Percentiles rank a stretch among this genome's conserved stretches.
Conservation (phyloP, 1,140 invertebrate species). For the Lepidotrigona ventralis region DNA sequence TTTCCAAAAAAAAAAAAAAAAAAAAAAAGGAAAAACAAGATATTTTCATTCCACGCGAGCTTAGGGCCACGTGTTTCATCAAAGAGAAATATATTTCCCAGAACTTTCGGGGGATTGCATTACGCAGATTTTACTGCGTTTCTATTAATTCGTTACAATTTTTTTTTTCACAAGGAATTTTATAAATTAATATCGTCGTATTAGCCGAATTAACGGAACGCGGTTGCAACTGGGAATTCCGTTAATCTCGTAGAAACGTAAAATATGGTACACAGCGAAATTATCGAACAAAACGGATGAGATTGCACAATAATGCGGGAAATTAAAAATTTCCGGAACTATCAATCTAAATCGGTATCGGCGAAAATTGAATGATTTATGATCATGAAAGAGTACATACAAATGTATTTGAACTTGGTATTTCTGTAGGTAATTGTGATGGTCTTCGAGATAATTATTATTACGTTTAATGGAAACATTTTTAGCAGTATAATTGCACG, state of each 20-base stretch:
- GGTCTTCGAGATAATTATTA: background rate
- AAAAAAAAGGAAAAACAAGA: background rate
- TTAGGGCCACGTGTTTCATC: background rate
- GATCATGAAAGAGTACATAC: background rate
- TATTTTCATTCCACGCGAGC: conserved; percentile 12
- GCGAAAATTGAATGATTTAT: background rate
- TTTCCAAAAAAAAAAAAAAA: conserved; percentile 5
- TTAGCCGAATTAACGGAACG: background rate
- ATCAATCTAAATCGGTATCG: background rate
- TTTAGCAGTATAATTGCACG: background rate
- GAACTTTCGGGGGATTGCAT: background rate
- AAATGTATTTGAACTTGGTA: background rate
- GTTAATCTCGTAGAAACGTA: background rate
- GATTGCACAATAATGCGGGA: background rate
- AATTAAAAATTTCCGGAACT: background rate
- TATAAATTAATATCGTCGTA: background rate
- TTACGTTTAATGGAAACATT: background rate
- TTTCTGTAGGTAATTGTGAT: accelerated
- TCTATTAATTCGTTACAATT: conserved; percentile 5
- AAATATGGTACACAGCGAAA: background rate
- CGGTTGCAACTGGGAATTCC: background rate
- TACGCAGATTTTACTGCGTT: background rate
- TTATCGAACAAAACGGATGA: no score
- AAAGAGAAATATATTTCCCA: conserved; percentile 6
- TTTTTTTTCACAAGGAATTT: background rate